Evolutionary conservation across 2,888 invertebrate genomes (phyloP), one percentile per base, ranked within the genome.

Genomic region (Drosophila cognata): DNA sequence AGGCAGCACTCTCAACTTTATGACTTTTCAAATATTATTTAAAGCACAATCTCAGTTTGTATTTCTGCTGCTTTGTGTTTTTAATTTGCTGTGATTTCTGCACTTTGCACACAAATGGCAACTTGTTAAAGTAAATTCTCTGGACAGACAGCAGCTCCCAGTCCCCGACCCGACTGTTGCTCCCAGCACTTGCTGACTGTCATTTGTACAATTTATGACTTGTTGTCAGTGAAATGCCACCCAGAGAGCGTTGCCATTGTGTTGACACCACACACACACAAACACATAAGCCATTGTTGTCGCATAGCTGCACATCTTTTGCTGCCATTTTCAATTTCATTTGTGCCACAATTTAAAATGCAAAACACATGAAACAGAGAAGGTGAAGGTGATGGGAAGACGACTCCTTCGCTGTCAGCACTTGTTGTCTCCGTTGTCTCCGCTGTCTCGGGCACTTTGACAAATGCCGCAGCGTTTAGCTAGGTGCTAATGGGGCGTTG

Each of bases 331-430:
- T 86, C 86, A 84, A 84, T 84, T 84, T 84, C 86, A 77, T 82
- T 84, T 84, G 85, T 80, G 83, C 73, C 81, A 88, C 87, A 89
- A 88, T 89, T 89, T 89, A 88, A 84, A 84, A 89, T 89, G 88
- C 89, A 88, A 89, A 89, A 87, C 89, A 85, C 88, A 89, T 81
- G 81, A 38, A n/a, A 29, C 29, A 31, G 10, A 6, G 11, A 29
- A n/a, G n/a, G 5, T 50, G 28, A 18, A 18, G 50, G 28, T 50
- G 63, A 43, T n/a, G 43, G 25, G 18, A 28, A 56, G 28, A 11
- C 46, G 16, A 28, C 62, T 38, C 25, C 57, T 43, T 5, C 25
- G 48, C 18, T 33, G n/a, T 57, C 25, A 56, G 28, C 56, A 28
- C 38, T 56, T 36, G 25, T 46, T 52, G 5, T n/a, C 59, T 51